These are phyloP conservation scores for Lineus longissimus DNA, from an alignment of 1,140 invertebrate species.

Conservation along the genomic window DNA sequence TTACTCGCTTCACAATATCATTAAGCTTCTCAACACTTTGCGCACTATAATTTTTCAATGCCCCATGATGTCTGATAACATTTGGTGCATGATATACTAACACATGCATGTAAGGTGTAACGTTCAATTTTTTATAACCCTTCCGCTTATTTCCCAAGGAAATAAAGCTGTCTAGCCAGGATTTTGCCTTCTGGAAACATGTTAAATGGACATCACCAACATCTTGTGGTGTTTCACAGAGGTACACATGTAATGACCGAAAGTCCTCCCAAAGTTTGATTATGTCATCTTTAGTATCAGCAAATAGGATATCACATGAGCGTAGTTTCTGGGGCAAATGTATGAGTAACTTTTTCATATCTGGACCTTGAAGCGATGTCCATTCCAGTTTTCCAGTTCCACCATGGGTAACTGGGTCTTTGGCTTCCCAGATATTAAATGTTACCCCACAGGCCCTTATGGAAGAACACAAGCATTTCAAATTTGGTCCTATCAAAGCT, in stretches of 20 bases:
- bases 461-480: neutral
- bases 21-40: conserved; percentile 1
- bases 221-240: too few species aligned
- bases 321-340: neutral
- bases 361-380: neutral
- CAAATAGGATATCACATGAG: neutral
- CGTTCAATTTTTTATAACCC: neutral
- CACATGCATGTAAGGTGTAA: neutral
- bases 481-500: neutral
- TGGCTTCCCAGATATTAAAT: neutral
- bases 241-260: neutral
- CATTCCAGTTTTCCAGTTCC: neutral
- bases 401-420: neutral
- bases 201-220: neutral
- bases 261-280: neutral
- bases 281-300: neutral
- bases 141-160: neutral
- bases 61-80: neutral
- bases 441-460: neutral
- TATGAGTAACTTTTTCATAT: neutral
- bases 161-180: neutral
- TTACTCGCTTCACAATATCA: neutral
- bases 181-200: neutral
- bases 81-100: neutral
- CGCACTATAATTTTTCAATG: neutral